Conservation (phyloP, 2,888 invertebrate species). For the Pegoplata infirma region DNA sequence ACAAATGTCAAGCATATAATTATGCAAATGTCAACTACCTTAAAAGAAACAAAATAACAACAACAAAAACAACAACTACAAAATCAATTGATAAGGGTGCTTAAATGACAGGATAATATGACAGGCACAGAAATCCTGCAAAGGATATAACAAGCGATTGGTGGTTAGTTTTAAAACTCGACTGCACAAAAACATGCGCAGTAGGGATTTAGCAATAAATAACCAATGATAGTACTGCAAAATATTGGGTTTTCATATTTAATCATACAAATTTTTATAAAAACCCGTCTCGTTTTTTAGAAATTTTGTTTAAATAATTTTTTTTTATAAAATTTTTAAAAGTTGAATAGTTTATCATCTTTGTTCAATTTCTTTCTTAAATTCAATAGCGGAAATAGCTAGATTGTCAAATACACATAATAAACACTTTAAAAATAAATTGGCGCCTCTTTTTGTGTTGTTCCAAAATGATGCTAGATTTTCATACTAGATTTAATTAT, state of each 20-base stretch:
- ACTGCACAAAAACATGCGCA: conserved; percentile 42
- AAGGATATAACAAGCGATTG: conserved; percentile 36
- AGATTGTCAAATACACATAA: background rate
- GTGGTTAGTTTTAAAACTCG: background rate
- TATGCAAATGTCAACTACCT: conserved; percentile 41
- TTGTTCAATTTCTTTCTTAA: background rate
- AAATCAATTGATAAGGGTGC: conserved; percentile 47
- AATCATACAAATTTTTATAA: too few species aligned
- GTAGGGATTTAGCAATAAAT: background rate
- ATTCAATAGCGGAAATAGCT: conserved; percentile 18
- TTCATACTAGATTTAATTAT: background rate
- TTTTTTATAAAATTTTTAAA: background rate
- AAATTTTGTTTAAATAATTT: background rate
- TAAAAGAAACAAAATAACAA: background rate
- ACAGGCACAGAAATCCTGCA: background rate
- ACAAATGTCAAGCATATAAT: conserved; percentile 46
- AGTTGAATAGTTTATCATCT: conserved; percentile 49
- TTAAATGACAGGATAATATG: conserved; percentile 11
- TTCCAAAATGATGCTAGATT: background rate
- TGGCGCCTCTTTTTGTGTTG: conserved; percentile 4
- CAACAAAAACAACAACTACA: background rate
- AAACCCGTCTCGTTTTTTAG: too few species aligned
- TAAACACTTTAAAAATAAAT: background rate
- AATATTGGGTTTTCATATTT: too few species aligned
- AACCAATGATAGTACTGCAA: background rate